phyloP scores from a whole-genome alignment of 2,797 vertebrate genomes.

The Crocidura indochinensis region DNA sequence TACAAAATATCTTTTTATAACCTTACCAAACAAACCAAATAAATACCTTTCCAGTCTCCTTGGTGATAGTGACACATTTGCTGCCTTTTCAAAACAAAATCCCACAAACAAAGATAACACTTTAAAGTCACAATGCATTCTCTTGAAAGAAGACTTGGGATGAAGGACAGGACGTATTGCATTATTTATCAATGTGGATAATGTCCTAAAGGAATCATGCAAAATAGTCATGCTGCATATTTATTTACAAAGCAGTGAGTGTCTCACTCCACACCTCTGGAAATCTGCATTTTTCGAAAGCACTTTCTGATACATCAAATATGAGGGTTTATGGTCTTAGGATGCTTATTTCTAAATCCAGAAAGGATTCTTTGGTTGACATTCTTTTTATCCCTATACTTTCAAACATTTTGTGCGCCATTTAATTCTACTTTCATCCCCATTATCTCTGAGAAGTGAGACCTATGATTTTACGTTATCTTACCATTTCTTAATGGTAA shows the following conservation, averaged over 20 bases:
- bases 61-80: conserved; percentile 50
- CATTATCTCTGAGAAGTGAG: background rate
- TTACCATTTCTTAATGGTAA: conserved; percentile 6
- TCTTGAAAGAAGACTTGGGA: background rate
- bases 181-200: background rate
- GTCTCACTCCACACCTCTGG: background rate
- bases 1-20: conserved; percentile 43
- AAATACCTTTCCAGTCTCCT: conserved; percentile 57
- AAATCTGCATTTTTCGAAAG: background rate
- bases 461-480: background rate
- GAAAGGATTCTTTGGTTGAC: background rate
- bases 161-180: background rate
- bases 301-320: background rate
- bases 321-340: background rate
- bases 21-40: conserved; percentile 47
- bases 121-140: background rate
- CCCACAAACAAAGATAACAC: conserved; percentile 12
- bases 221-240: background rate
- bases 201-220: background rate
- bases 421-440: background rate
- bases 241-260: background rate
- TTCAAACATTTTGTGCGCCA: background rate
- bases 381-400: background rate
- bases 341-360: background rate
- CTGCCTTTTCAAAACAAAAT: conserved; percentile 51